Evolutionary conservation across 1,140 invertebrate species (phyloP), one percentile per base, ranked within the genome.

Genomic region (Ostrea edulis): DNA sequence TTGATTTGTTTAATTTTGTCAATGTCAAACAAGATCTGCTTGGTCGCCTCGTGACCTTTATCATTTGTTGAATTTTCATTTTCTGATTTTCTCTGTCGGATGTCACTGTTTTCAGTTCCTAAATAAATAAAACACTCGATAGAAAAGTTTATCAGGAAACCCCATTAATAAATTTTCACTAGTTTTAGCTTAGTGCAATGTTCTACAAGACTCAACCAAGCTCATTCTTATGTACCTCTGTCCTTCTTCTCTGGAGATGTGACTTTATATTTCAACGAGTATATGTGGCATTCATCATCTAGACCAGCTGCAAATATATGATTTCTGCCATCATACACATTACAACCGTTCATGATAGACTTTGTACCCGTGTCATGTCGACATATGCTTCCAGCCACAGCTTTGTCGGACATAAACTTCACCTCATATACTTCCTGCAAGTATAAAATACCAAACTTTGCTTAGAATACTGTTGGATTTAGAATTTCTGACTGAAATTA

Each of bases 201-300:
- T 71, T 9, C 22, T 22, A 7, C 20, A 55, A 62, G 0, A 20
- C 17, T 62, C 55, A 62, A n/a, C 17, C n/a, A n/a, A 35, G 35
- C 35, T 84, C 25, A 7, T 53, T 62, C 25, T 51, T 44, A 83
- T 22, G 25, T 87, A 55, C 71, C 77, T 81, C 82, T 87, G 53
- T 88, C 86, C 12, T 90, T 91, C 87, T 93, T 91, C 44, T 93
- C 92, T n/a, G 92, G 91, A 52, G 91, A 90, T 9, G 97, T 95
- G 87, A 95, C 93, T 91, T 97, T 96, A 77, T 97, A 96, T 93
- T 97, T 97, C 0, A 99, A 96, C 93, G 96, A 96, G 93, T 98
- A 98, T 89, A 98, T 95, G 92, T 98, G 97, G 95, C 98, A 98
- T 92, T 98, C 97, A 85, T 97, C 98, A 95, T 99, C 98, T 95